Evolutionary conservation across 2,113 vertebrate genomes (phyloP).

Genomic region (Cochlearius cochlearius): DNA sequence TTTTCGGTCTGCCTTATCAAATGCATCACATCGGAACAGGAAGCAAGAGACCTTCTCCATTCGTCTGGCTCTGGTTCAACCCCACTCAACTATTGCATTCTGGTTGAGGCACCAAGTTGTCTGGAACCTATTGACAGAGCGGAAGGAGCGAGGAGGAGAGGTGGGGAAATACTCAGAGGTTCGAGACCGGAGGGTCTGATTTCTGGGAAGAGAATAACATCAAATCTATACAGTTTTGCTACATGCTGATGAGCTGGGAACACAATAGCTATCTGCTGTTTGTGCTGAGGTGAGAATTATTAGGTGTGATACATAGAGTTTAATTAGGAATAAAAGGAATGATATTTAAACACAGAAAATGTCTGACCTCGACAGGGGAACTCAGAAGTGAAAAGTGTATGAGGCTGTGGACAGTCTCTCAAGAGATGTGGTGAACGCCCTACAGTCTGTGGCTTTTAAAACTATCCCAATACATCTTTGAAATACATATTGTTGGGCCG

Average conservation of each 20-base stretch:
- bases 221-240: not conserved
- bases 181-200: not conserved
- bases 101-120: constrained; percentile 29
- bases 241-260: not conserved
- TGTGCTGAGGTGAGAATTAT: not conserved
- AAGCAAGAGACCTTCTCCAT: not conserved
- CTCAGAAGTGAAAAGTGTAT: not conserved
- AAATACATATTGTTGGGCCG: not conserved
- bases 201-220: constrained; percentile 10
- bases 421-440: not conserved
- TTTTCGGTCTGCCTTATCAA: not conserved
- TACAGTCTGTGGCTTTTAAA: not conserved
- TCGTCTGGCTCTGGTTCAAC: not conserved
- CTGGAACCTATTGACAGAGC: not conserved
- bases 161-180: not conserved
- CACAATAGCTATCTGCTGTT: not conserved
- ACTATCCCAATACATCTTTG: not conserved
- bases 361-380: not conserved
- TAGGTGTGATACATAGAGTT: not conserved
- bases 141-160: not conserved
- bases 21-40: not conserved
- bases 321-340: not conserved
- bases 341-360: not conserved
- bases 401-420: not conserved
- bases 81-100: not conserved